phyloP scores from a whole-genome alignment of 2,797 vertebrate species.

The Neopelma chrysocephalum region DNA sequence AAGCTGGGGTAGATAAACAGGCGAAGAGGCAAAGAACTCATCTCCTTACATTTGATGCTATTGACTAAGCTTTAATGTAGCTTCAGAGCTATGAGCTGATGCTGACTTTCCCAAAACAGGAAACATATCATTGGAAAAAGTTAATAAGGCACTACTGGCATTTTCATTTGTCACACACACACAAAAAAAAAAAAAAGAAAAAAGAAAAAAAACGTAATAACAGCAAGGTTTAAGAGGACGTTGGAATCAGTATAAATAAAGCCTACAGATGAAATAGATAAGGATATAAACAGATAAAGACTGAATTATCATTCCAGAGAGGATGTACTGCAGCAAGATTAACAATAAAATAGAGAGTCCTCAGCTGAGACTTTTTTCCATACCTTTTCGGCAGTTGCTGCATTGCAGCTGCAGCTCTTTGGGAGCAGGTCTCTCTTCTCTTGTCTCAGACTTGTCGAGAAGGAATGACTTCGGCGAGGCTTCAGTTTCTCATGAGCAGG shows the following conservation, averaged over 20 bases:
- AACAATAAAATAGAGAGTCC: neutral
- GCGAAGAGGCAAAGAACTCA: neutral
- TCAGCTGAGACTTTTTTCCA: neutral
- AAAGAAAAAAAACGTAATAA: rapidly evolving
- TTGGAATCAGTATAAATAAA: neutral
- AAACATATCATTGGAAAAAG: neutral
- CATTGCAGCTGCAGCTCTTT: conserved; percentile 7
- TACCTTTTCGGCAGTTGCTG: conserved; percentile 51
- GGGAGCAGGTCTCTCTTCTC: conserved; percentile 43
- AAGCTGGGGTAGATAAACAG: neutral
- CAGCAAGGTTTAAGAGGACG: neutral
- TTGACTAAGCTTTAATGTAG: neutral
- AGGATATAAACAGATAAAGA: neutral
- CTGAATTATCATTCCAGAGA: neutral
- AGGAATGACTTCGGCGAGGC: conserved; percentile 57
- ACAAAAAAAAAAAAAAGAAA: rapidly evolving
- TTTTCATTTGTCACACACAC: neutral
- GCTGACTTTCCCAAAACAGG: neutral
- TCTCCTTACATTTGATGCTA: neutral
- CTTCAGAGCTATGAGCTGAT: neutral
- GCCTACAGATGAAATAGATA: neutral
- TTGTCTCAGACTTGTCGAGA: conserved; percentile 37
- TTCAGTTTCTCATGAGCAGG: conserved; percentile 28
- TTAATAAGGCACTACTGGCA: neutral
- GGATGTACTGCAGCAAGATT: neutral